These are phyloP conservation scores for Caenorhabditis plicata DNA, from an alignment of 2,888 invertebrate species.

Conservation along the genomic window DNA sequence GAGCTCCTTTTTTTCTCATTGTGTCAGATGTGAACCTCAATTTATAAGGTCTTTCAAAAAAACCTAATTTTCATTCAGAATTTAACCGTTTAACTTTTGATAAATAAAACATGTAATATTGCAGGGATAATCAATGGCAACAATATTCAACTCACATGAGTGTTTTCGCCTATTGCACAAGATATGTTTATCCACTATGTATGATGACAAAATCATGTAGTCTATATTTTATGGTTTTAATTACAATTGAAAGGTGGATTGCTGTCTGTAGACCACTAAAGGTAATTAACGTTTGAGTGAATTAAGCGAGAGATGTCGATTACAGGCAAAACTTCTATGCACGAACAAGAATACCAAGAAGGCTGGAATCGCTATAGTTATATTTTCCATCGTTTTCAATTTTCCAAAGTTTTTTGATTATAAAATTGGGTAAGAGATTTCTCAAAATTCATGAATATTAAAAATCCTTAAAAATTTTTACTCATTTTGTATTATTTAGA, in stretches of 20 bases:
- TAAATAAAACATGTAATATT: neutral
- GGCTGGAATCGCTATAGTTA: constrained; percentile 23
- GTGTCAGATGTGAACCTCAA: too few relatives aligned
- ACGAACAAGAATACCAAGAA: constrained; percentile 28
- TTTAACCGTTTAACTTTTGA: neutral
- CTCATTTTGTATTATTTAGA: too few relatives aligned
- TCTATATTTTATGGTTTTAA: constrained; percentile 29
- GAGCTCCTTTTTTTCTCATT: too few relatives aligned
- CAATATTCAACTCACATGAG: constrained; percentile 17
- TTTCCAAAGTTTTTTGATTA: constrained; percentile 29
- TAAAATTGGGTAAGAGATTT: constrained; percentile 16
- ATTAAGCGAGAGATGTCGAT: neutral
- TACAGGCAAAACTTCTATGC: constrained; percentile 26
- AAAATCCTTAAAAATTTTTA: too few relatives aligned
- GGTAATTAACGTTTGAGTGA: constrained; percentile 3
- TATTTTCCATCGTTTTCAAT: constrained; percentile 32
- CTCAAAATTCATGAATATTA: too few relatives aligned
- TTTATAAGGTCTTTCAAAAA: too few relatives aligned
- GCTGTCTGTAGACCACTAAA: constrained; percentile 33
- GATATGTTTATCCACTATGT: constrained; percentile 25
- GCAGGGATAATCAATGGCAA: constrained; percentile 24
- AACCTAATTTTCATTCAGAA: too few relatives aligned
- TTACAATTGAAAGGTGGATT: constrained; percentile 32
- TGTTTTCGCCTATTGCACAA: constrained; percentile 16
- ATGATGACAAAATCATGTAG: constrained; percentile 33